phyloP scores from a whole-genome alignment of 1,140 invertebrate species.

The Helicoverpa armigera region DNA sequence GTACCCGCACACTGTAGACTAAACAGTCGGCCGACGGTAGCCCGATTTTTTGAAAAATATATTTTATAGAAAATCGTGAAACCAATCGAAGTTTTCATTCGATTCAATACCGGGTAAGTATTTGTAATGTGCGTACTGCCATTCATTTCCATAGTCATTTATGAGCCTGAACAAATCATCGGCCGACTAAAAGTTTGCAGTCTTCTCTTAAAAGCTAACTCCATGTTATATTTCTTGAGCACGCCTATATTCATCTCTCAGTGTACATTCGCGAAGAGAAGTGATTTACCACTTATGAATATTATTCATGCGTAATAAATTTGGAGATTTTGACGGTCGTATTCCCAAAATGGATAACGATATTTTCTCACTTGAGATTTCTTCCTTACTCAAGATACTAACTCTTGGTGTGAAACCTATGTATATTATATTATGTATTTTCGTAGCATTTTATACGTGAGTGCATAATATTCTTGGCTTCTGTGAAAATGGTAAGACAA shows the following conservation, averaged over 20 bases:
- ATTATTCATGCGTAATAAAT: conserved; percentile 47
- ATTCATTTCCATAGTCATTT: too few relatives aligned
- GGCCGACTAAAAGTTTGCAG: neutral
- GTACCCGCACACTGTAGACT: too few relatives aligned
- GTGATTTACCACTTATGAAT: conserved; percentile 44
- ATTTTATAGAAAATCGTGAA: too few relatives aligned
- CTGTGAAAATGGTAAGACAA: too few relatives aligned
- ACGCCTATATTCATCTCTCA: neutral
- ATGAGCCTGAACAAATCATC: too few relatives aligned
- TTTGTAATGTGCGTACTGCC: too few relatives aligned
- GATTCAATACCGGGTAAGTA: too few relatives aligned
- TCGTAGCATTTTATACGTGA: neutral
- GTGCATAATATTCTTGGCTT: too few relatives aligned
- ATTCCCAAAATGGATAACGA: conserved; percentile 39
- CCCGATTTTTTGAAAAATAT: too few relatives aligned
- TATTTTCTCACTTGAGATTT: conserved; percentile 38
- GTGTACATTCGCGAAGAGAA: conserved; percentile 34
- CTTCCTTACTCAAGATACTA: conserved; percentile 27
- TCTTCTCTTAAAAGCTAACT: neutral
- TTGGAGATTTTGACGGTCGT: conserved; percentile 47
- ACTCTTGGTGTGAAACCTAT: neutral
- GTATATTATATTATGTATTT: conserved; percentile 10
- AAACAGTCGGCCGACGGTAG: too few relatives aligned
- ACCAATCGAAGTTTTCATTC: too few relatives aligned
- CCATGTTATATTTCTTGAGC: neutral